Conservation (phyloP, 2,113 vertebrate genomes). For the Pardalotus punctatus region DNA sequence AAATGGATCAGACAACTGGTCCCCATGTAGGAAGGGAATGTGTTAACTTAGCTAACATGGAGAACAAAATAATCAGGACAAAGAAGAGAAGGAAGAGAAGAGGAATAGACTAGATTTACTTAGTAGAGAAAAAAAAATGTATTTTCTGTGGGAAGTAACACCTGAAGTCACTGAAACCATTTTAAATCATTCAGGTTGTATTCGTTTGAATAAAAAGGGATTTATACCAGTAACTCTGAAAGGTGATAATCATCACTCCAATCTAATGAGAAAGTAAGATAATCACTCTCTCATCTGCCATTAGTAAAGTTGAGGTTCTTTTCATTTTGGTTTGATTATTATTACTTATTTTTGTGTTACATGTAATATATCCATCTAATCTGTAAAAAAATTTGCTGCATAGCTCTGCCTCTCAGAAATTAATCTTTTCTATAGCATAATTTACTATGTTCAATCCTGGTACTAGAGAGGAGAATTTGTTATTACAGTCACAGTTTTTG, state of each 20-base stretch:
- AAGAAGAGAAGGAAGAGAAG: not conserved
- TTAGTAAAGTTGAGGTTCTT: not conserved
- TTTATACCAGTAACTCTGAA: not conserved
- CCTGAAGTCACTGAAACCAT: not conserved
- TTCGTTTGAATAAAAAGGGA: not conserved
- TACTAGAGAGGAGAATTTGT: not conserved
- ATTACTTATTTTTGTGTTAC: not conserved
- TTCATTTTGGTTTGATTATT: not conserved
- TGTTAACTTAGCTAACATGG: conserved; percentile 43
- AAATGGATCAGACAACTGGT: conserved; percentile 54
- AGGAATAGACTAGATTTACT: not conserved
- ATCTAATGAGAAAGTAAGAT: not conserved
- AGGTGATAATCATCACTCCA: not conserved
- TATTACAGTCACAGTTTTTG: not conserved
- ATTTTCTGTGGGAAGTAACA: not conserved
- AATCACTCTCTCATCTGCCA: not conserved
- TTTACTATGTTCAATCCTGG: not conserved
- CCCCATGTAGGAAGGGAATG: conserved; percentile 37
- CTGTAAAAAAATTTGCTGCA: not conserved
- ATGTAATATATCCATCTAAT: not conserved
- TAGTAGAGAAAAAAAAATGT: not conserved
- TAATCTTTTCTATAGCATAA: not conserved
- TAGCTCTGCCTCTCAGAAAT: not conserved
- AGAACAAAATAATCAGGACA: not conserved
- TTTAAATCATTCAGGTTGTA: not conserved